Evolutionary conservation across 2,888 invertebrate species (phyloP), one percentile per base, ranked within the genome.

Genomic region (Pheosia gnoma): DNA sequence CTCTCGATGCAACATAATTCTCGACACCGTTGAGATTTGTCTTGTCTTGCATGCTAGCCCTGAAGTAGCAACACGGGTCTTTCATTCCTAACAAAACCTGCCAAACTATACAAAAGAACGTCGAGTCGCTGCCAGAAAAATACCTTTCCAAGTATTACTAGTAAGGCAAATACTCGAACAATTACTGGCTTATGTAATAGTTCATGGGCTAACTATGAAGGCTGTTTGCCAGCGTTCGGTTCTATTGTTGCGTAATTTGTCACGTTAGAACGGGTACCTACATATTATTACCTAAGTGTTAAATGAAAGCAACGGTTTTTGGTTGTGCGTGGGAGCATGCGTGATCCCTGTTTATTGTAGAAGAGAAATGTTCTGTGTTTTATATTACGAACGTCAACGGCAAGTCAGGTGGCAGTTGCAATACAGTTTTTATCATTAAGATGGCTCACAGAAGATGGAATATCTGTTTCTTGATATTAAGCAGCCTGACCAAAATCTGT

Each of bases 181-280:
- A 74, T 74, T 72, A 67, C 68, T 57, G 43, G 52, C 58, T 82
- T 82, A 72, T 71, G 77, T 70, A 82, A 82, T 73, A 80, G 78
- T 81, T 81, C 74, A 82, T 61, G 78, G 69, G 68, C 70, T 75
- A 59, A 63, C 70, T 59, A 63, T 66, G 80, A 80, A 81, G 79
- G 75, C 69, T 76, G 72, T 64, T 65, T 73, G 68, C 71, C 25
- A 36, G 55, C 64, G 72, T 69, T 72, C 70, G 68, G 66, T 65
- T 68, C 70, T 51, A 78, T 76, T 73, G 79, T 81, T 81, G 65
- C 74, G 70, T 73, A 80, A 79, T 74, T 67, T 72, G 72, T 75
- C 73, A 77, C 73, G 74, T 71, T 71, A 13, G 39, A n/a, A 39
- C 38, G 5, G 39, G 39, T 55, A 55, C 55, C 39, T 55, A 37